phyloP scores from a whole-genome alignment of 2,888 invertebrate genomes.

The Coelopa pilipes region DNA sequence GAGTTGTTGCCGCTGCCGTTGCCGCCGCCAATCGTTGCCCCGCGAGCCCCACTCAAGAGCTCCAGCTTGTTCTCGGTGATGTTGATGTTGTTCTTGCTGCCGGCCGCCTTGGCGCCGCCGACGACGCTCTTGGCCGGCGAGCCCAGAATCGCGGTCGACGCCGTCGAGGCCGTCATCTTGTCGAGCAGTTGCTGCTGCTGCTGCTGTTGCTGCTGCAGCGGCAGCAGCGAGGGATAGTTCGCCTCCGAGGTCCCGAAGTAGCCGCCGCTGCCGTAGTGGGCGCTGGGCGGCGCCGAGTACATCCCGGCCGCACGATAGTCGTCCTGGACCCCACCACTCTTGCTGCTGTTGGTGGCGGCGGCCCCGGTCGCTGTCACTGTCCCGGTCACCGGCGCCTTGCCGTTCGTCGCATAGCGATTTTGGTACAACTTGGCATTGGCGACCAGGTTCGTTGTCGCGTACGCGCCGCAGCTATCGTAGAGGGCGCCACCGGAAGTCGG shows the following conservation, averaged over 20 bases:
- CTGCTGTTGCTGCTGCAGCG: constrained; percentile 39
- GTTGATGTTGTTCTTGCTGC: constrained; percentile 58
- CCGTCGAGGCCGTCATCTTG: constrained; percentile 61
- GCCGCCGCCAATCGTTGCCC: constrained; percentile 43
- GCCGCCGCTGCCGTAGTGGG: constrained; percentile 57
- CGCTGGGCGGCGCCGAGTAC: constrained; percentile 67
- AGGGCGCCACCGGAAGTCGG: constrained; percentile 55
- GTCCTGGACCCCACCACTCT: constrained; percentile 39
- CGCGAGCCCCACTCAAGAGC: constrained; percentile 55
- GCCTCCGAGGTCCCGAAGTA: constrained; percentile 43
- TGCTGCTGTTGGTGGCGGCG: constrained; percentile 42
- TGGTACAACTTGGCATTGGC: constrained; percentile 67
- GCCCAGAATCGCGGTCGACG: constrained; percentile 57
- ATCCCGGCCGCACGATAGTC: constrained; percentile 63
- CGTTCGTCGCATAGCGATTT: constrained; percentile 60
- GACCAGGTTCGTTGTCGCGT: constrained; percentile 67
- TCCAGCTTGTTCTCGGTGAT: constrained; percentile 66
- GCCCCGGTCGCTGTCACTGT: constrained; percentile 38
- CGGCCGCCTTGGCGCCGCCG: constrained; percentile 27
- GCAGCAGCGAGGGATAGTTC: constrained; percentile 40
- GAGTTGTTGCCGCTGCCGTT: constrained; percentile 26
- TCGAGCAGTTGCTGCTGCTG: constrained; percentile 38
- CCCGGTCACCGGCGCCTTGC: constrained; percentile 33
- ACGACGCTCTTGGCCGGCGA: constrained; percentile 56
- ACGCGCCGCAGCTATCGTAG: constrained; percentile 67